Evolutionary conservation across 2,888 invertebrate species (phyloP).

Genomic region (Philonicus albiceps): DNA sequence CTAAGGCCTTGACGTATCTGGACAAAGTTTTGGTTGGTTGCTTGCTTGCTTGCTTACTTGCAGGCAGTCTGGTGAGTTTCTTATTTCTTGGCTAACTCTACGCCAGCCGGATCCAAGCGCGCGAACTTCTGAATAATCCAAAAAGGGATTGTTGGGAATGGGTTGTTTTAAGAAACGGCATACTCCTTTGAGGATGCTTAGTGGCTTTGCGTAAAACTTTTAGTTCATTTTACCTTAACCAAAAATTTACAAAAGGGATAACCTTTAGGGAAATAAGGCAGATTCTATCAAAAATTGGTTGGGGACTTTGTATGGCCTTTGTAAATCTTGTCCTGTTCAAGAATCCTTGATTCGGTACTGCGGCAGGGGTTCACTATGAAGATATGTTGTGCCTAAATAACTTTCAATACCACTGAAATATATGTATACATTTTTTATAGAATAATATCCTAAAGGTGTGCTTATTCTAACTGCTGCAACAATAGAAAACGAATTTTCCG

Average conservation of each 20-base stretch:
- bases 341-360: background rate
- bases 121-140: background rate
- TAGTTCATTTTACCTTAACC: background rate
- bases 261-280: background rate
- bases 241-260: background rate
- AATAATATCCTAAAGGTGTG: too few species aligned
- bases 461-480: too few species aligned
- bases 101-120: background rate
- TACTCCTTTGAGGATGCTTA: background rate
- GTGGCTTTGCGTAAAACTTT: background rate
- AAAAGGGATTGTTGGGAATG: background rate
- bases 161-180: background rate
- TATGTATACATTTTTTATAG: too few species aligned
- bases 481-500: too few species aligned
- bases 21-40: background rate
- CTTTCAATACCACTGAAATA: too few species aligned
- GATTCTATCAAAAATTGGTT: background rate
- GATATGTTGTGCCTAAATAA: too few species aligned
- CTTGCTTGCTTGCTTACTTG: background rate
- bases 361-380: too few species aligned
- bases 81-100: background rate
- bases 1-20: background rate
- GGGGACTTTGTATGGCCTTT: background rate
- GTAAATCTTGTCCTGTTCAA: background rate
- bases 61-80: background rate